These are phyloP conservation scores for Albula glossodonta DNA, from an alignment of 2,113 vertebrate genomes.

Conservation along the genomic window DNA sequence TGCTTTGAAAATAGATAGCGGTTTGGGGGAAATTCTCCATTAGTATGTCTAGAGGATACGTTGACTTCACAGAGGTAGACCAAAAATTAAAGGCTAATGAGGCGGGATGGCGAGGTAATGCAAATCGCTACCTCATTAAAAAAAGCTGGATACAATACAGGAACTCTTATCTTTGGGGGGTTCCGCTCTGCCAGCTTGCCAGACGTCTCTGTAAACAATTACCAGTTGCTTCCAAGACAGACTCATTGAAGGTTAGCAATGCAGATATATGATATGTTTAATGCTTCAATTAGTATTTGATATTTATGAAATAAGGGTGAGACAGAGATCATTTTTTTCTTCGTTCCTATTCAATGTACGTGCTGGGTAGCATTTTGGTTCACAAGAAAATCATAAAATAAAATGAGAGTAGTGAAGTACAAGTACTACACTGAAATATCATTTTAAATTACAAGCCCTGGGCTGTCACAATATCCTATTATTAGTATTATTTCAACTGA, in stretches of 20 bases:
- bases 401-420: neutral
- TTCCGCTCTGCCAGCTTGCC: constrained; percentile 20
- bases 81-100: constrained; percentile 20
- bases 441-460: no score
- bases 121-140: constrained; percentile 33
- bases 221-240: constrained; percentile 43
- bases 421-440: neutral
- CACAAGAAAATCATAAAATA: neutral
- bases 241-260: constrained; percentile 60
- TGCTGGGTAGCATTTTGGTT: neutral
- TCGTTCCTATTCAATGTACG: constrained; percentile 38
- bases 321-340: constrained; percentile 59
- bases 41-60: constrained; percentile 5
- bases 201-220: constrained; percentile 32
- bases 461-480: no score
- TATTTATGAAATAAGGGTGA: constrained; percentile 64
- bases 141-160: constrained; percentile 32
- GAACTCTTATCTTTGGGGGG: constrained; percentile 30
- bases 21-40: constrained; percentile 6
- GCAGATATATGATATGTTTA: constrained; percentile 42
- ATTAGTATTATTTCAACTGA: no score
- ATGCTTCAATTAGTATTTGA: constrained; percentile 58
- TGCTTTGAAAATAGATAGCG: neutral
- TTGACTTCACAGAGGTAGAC: constrained; percentile 16
- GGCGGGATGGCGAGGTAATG: constrained; percentile 24